phyloP scores from a whole-genome alignment of 2,797 vertebrate species.

The Urosaurus nigricauda region DNA sequence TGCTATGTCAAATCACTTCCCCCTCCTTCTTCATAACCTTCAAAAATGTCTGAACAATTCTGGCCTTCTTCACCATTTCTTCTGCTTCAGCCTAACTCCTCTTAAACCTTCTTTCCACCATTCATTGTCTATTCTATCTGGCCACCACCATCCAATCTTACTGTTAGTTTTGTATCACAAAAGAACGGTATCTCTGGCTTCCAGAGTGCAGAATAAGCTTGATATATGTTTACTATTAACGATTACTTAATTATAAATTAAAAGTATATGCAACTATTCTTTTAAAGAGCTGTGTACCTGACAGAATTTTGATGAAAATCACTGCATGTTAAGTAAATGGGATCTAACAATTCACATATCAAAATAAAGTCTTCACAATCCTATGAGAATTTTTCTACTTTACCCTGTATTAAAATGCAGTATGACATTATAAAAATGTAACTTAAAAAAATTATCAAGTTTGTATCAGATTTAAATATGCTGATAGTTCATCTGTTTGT shows the following conservation, averaged over 20 bases:
- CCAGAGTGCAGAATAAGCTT: conserved; percentile 7
- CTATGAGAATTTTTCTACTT: conserved; percentile 40
- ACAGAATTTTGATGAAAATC: conserved; percentile 37
- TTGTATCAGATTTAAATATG: conserved; percentile 44
- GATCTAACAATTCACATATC: conserved; percentile 26
- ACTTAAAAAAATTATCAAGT: conserved; percentile 42
- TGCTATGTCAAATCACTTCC: background rate
- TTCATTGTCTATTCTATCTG: background rate
- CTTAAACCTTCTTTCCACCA: background rate
- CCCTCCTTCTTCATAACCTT: background rate
- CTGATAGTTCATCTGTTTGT: conserved; percentile 37
- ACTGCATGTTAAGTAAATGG: conserved; percentile 30
- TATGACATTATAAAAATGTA: conserved; percentile 45
- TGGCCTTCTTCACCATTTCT: background rate
- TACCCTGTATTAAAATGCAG: conserved; percentile 51
- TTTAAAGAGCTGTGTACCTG: conserved; percentile 47
- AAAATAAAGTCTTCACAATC: conserved; percentile 39
- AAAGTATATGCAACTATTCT: conserved; percentile 33
- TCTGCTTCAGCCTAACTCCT: background rate
- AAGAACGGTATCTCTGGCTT: background rate
- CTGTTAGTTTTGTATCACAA: background rate
- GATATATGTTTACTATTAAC: conserved; percentile 14
- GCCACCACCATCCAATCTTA: background rate
- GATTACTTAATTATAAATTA: conserved; percentile 38
- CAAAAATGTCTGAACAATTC: conserved; percentile 13